Evolutionary conservation across 2,888 invertebrate genomes (phyloP).

Genomic region (Theretra japonica): DNA sequence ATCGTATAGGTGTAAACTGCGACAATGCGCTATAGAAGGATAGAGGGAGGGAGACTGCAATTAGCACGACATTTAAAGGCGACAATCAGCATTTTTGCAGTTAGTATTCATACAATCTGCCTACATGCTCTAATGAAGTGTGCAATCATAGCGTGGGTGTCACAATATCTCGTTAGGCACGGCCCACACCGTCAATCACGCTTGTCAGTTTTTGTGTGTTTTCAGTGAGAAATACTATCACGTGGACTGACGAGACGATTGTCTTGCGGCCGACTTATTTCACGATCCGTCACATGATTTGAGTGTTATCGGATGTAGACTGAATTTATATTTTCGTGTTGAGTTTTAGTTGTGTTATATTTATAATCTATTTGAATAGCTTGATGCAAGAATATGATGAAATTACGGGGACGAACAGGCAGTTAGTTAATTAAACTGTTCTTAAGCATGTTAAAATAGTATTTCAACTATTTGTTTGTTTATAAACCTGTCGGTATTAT

Average conservation of each 20-base stretch:
- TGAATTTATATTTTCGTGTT: background rate
- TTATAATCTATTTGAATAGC: background rate
- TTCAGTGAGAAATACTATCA: slow-evolving; percentile 43
- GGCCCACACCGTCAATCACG: slow-evolving; percentile 47
- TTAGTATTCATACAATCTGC: background rate
- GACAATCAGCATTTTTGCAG: background rate
- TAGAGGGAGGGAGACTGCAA: background rate
- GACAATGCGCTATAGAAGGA: background rate
- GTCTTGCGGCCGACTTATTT: slow-evolving; percentile 57
- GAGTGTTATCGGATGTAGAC: slow-evolving; percentile 52
- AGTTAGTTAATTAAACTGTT: too few species aligned
- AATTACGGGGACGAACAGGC: too few species aligned
- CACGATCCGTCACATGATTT: slow-evolving; percentile 76
- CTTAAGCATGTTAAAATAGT: too few species aligned
- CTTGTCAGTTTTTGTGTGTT: slow-evolving; percentile 48
- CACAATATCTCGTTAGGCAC: slow-evolving; percentile 58
- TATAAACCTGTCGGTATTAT: too few species aligned
- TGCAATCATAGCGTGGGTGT: slow-evolving; percentile 45
- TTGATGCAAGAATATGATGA: too few species aligned
- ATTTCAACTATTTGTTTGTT: too few species aligned
- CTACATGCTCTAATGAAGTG: slow-evolving; percentile 17
- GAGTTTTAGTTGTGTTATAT: background rate
- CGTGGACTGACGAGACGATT: slow-evolving; percentile 47
- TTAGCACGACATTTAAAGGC: background rate
- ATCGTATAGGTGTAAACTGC: too few species aligned